Evolutionary conservation across 2,797 vertebrate genomes (phyloP).

Genomic region (Dendrocincla fuliginosa): DNA sequence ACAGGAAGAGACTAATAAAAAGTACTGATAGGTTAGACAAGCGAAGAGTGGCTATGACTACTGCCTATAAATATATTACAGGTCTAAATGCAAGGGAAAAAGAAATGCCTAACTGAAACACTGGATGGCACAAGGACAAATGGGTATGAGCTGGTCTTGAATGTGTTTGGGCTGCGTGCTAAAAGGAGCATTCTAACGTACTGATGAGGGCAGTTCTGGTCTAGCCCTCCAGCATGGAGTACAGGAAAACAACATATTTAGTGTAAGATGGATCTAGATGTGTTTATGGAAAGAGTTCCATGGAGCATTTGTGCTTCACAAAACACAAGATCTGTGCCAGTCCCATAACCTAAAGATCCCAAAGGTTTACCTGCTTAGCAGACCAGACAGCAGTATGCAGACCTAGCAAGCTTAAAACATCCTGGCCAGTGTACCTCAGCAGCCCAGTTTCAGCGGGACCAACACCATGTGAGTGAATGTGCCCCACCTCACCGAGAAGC

Average conservation of each 20-base stretch:
- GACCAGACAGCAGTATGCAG: background rate
- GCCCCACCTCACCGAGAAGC: background rate
- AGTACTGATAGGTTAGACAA: background rate
- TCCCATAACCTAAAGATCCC: background rate
- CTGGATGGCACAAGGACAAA: background rate
- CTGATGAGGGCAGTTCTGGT: background rate
- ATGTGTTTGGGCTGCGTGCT: accelerated
- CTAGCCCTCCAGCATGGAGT: background rate
- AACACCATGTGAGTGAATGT: accelerated
- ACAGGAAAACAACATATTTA: background rate
- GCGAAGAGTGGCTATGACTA: background rate
- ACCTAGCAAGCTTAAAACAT: background rate
- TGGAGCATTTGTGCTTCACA: background rate
- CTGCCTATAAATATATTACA: background rate
- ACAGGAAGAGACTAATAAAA: background rate
- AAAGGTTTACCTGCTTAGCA: background rate
- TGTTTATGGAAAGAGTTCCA: background rate
- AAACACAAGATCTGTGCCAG: background rate
- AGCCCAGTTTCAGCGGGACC: background rate
- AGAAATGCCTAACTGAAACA: background rate
- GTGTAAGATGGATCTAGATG: background rate
- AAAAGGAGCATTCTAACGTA: background rate
- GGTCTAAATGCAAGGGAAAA: background rate
- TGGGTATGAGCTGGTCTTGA: background rate
- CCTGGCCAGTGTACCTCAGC: background rate